Base-by-base conservation (phyloP, 2,888 invertebrate species). In the Drosophila greeni region DNA sequence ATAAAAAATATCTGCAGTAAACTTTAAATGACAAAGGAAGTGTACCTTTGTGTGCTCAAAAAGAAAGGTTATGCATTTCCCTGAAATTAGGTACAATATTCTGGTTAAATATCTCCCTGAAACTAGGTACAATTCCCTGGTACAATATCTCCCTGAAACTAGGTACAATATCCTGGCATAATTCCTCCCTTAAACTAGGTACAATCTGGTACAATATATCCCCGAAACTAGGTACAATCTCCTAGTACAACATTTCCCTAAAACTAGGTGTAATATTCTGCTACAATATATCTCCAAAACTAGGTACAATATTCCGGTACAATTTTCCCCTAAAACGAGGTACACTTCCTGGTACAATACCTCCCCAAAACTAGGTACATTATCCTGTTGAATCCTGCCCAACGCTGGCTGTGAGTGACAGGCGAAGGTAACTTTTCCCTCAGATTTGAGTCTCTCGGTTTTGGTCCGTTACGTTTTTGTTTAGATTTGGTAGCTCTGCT, bases 401-500 rank as follows among this genome's bases (percentile, higher is more conserved):
- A 52, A 9, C 55, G 23, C 56, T 54, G n/a, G 12, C 18, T 45
- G 51, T 34, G 20, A 26, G 37, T 52, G 45, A 36, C 48, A 48
- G 31, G 43, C 43, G 18, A 51, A 66, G 67, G 67, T 47, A 57
- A 51, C 57, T 45, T 67, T 57, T 23, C 34, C 57, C 49, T 37
- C 48, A 16, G 51, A 16, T 31, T 52, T 58, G 40, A 58, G 36
- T 29, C 40, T 20, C 16, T 29, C n/a, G 5, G 23, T 51, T 52
- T 48, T 40, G 39, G 45, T 66, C 33, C 42, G 43, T 48, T 66
- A 11, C 48, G 26, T 43, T 56, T 51, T 31, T 23, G 31, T 34
- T 48, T 31, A 5, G 59, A 59, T 58, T 37, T 34, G 20, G 42
- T 24, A 23, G 42, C 20, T 72, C 53, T 60, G 33, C 52, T 53